These are phyloP conservation scores for Malaclemys terrapin DNA, from an alignment of 2,113 vertebrate genomes.

Conservation along the genomic window DNA sequence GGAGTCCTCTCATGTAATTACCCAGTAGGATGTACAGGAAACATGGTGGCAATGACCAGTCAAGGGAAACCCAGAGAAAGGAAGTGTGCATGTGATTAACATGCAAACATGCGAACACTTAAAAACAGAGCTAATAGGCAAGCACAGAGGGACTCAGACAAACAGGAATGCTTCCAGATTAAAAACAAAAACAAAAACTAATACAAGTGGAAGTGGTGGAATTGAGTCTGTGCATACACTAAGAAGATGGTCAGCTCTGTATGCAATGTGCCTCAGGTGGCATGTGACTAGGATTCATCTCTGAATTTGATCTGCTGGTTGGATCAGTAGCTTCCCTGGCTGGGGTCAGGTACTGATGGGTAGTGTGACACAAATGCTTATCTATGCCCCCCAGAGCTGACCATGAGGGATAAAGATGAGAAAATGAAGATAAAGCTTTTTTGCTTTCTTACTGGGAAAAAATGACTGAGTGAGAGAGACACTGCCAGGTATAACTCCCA, in stretches of 20 bases:
- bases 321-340: no score
- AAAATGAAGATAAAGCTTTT: not conserved
- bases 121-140: not conserved
- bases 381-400: no score
- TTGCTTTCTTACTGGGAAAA: not conserved
- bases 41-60: not conserved
- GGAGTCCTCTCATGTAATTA: not conserved
- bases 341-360: no score
- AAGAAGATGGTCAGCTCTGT: no score
- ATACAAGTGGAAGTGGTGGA: rapidly evolving
- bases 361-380: no score
- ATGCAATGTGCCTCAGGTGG: no score
- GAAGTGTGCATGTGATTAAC: rapidly evolving
- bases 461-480: not conserved
- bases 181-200: not conserved
- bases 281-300: no score
- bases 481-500: not conserved
- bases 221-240: not conserved
- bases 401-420: not conserved
- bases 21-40: not conserved
- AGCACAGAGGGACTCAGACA: not conserved
- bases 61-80: not conserved
- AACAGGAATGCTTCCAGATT: not conserved
- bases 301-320: no score
- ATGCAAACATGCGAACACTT: rapidly evolving